Percentiles rank a stretch among this genome's conserved stretches.
Conservation (phyloP, 2,113 vertebrate genomes). For the Pterocles gutturalis region DNA sequence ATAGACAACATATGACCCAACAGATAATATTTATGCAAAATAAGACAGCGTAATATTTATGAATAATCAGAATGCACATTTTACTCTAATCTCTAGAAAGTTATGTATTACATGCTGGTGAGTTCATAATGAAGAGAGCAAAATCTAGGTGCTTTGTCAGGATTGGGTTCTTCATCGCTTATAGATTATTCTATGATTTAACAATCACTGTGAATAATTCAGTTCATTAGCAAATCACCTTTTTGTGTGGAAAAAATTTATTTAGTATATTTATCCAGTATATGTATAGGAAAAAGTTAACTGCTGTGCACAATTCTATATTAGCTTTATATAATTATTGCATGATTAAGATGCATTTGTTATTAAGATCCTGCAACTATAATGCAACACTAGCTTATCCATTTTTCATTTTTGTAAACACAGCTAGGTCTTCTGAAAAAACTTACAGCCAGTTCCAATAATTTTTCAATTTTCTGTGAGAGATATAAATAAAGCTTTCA, state of each 20-base stretch:
- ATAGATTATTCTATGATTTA: neutral
- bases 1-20: neutral
- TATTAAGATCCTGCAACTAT: neutral
- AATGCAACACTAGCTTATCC: neutral
- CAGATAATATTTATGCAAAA: neutral
- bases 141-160: neutral
- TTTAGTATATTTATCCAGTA: neutral
- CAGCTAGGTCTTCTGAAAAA: neutral
- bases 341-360: neutral
- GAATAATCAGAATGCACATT: neutral
- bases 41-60: neutral
- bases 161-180: neutral
- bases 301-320: neutral
- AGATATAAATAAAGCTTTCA: neutral
- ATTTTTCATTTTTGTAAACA: neutral
- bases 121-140: neutral
- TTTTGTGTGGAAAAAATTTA: neutral
- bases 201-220: neutral
- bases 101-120: neutral
- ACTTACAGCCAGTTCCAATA: neutral
- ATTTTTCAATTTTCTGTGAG: neutral
- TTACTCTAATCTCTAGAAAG: neutral
- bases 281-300: neutral
- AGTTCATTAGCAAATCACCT: neutral
- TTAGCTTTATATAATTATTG: neutral